phyloP scores from a whole-genome alignment of 1,140 invertebrate genomes.

The Lineus longissimus region DNA sequence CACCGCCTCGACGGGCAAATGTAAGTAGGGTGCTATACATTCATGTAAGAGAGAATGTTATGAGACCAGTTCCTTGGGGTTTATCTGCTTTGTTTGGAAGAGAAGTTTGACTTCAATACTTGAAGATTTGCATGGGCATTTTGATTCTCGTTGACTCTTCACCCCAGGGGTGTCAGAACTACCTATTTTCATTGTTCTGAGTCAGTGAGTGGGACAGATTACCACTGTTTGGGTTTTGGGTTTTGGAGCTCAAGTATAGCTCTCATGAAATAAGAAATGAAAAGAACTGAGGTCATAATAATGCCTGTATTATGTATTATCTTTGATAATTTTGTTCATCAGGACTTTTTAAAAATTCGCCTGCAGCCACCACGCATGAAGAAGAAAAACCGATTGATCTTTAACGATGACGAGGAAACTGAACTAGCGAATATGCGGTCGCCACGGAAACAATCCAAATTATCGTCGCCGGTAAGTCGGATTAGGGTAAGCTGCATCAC shows the following conservation, averaged over 20 bases:
- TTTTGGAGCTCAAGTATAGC: background rate
- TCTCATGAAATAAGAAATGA: background rate
- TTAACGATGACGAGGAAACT: conserved; percentile 83
- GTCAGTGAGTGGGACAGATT: no score
- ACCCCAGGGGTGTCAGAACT: no score
- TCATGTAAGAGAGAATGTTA: background rate
- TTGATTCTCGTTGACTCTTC: no score
- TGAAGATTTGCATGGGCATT: background rate
- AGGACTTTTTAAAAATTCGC: background rate
- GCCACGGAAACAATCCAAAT: conserved; percentile 31
- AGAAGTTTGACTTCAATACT: background rate
- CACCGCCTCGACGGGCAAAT: conserved; percentile 22
- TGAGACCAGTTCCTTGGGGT: background rate
- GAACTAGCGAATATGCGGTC: conserved; percentile 29
- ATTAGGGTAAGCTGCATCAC: background rate
- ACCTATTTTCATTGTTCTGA: no score
- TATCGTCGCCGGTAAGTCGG: conserved; percentile 9
- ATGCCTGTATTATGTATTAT: background rate
- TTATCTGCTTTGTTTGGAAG: background rate
- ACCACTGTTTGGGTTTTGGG: background rate
- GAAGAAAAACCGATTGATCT: conserved; percentile 86
- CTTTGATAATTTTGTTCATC: conserved; percentile 3
- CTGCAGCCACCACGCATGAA: conserved; percentile 74
- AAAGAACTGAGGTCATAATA: background rate
- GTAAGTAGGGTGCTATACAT: conserved; percentile 14